A percentile compares a stretch with the other conserved stretches of the same genome.
These are phyloP conservation scores for Protosalanx chinensis DNA, from an alignment of 2,797 vertebrate genomes.

Conservation along the genomic window DNA sequence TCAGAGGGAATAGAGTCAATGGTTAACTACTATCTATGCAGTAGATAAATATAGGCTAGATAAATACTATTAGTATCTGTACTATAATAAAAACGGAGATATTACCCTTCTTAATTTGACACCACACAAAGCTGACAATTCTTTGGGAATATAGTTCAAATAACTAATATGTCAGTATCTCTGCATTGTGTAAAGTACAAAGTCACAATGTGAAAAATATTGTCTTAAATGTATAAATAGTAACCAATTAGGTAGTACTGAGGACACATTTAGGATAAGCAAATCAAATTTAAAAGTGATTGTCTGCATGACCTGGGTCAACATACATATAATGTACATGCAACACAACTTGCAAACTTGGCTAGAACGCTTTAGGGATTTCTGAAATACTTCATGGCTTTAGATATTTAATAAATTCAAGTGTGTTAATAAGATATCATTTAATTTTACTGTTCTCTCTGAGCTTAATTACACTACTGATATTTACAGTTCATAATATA, in stretches of 20 bases:
- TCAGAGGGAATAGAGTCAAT: not conserved
- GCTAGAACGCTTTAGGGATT: not conserved
- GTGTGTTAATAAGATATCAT: not conserved
- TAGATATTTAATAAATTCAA: not conserved
- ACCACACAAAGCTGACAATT: not conserved
- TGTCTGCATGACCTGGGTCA: not conserved
- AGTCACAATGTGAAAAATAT: not conserved
- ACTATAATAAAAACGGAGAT: not conserved
- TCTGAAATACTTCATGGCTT: conserved; percentile 6
- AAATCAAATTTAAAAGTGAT: not conserved
- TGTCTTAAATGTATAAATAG: conserved; percentile 4
- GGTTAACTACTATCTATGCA: conserved; percentile 9
- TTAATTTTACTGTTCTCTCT: not conserved
- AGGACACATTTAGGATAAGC: not conserved
- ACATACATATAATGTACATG: not conserved
- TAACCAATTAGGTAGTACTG: conserved; percentile 3
- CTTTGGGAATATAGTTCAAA: not conserved
- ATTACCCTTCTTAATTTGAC: conserved; percentile 1
- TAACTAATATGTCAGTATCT: not conserved
- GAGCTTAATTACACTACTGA: not conserved
- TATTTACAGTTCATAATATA: not conserved
- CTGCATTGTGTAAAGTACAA: not conserved
- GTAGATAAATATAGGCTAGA: conserved; percentile 7
- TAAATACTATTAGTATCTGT: conserved; percentile 17
- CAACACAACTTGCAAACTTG: not conserved